These are phyloP conservation scores for Colostygia pectinataria DNA, from an alignment of 2,888 invertebrate species.

Conservation along the genomic window DNA sequence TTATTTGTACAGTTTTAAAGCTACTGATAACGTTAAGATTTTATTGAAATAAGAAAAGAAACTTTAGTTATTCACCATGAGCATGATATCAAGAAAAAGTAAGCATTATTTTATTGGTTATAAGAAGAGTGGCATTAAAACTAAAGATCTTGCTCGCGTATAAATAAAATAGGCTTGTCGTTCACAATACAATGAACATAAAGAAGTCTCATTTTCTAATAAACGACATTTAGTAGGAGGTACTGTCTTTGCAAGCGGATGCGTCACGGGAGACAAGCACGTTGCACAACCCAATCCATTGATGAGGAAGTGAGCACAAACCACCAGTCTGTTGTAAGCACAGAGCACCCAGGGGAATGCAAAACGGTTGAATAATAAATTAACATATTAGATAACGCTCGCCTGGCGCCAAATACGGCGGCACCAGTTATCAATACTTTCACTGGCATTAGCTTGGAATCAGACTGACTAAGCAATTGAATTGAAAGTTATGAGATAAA, in stretches of 20 bases:
- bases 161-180: too few relatives aligned
- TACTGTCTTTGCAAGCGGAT: slow-evolving; percentile 39
- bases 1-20: background rate
- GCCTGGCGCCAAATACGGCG: slow-evolving; percentile 16
- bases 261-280: slow-evolving; percentile 44
- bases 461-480: slow-evolving; percentile 24
- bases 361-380: slow-evolving; percentile 32
- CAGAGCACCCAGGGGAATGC: slow-evolving; percentile 23
- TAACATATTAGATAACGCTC: slow-evolving; percentile 31
- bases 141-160: too few relatives aligned
- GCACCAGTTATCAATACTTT: slow-evolving; percentile 52
- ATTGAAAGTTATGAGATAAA: slow-evolving; percentile 32
- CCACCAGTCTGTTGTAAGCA: slow-evolving; percentile 9
- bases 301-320: slow-evolving; percentile 29
- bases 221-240: background rate
- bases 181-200: too few relatives aligned
- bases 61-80: background rate
- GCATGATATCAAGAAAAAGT: background rate
- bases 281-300: slow-evolving; percentile 33
- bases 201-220: background rate
- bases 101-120: background rate
- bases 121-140: background rate
- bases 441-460: slow-evolving; percentile 43
- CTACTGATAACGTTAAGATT: slow-evolving; percentile 1
- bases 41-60: too few relatives aligned